Evolutionary conservation across 2,797 vertebrate genomes (phyloP), one percentile per base, ranked within the genome.

Genomic region (Lates japonicus): DNA sequence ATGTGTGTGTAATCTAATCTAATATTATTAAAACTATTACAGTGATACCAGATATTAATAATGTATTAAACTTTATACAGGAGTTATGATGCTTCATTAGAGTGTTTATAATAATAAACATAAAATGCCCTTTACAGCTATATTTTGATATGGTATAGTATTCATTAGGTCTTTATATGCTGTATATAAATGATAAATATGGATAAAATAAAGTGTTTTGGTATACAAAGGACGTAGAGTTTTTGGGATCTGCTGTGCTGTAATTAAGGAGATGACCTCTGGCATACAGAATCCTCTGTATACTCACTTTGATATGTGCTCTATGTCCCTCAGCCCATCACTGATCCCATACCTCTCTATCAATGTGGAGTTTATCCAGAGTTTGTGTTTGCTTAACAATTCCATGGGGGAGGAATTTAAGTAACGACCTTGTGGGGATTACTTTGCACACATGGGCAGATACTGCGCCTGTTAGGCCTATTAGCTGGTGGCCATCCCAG

Each of bases 351-450:
- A 65, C 72, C 84, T 61, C 64, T 84, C 78, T 82, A 86, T 90
- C 90, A 91, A 90, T 85, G 86, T 89, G 70, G 78, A 88, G 87
- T 91, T 90, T 90, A 91, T 92, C 90, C 88, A 87, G 83, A 85
- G 83, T 91, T 82, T 90, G 82, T 94, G 77, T 93, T 93, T 91
- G 87, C 82, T 83, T 22, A 81, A 82, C 80, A 87, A 87, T 81
- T 92, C 90, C 82, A 80, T 31, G n/a, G 52, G 84, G 80, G 90
- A 88, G 84, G 87, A 86, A 85, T 85, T 92, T 76, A 92, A 89
- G 91, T 83, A 86, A 87, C 80, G 91, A 90, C 91, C 90, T 94
- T 94, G 88, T 82, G 90, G 83, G 86, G 91, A 92, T 92, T 85
- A 87, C 92, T 93, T 80, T 85, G 89, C 89, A 93, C 87, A 91